These are phyloP conservation scores for Megaustenia siamemsis DNA, from an alignment of 2,888 invertebrate genomes.

Conservation along the genomic window DNA sequence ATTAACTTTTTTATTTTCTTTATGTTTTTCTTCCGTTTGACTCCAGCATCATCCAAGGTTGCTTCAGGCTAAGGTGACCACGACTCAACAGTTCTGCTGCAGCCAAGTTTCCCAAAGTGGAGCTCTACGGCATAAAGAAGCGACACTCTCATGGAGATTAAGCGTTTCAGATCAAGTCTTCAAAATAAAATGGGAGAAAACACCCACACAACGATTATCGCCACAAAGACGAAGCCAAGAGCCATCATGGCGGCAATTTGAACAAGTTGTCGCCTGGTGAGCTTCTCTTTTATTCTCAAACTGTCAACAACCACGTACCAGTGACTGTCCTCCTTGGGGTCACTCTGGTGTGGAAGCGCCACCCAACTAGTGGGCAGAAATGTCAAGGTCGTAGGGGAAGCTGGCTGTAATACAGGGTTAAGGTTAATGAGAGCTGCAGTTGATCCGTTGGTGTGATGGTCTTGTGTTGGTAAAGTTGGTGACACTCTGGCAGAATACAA, in stretches of 20 bases:
- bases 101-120: too few relatives aligned
- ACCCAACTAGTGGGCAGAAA: not conserved
- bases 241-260: slow-evolving; percentile 33
- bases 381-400: not conserved
- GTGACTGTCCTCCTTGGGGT: not conserved
- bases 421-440: not conserved
- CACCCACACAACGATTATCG: slow-evolving; percentile 25
- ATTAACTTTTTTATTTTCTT: too few relatives aligned
- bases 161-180: not conserved
- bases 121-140: too few relatives aligned
- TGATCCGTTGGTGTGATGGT: not conserved
- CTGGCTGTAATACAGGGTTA: not conserved
- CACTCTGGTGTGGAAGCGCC: not conserved
- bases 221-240: slow-evolving; percentile 36
- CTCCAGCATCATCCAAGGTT: too few relatives aligned
- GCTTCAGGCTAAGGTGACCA: too few relatives aligned
- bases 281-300: slow-evolving; percentile 19
- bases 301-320: slow-evolving; percentile 7
- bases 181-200: slow-evolving; percentile 38
- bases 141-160: too few relatives aligned
- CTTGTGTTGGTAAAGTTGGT: not conserved
- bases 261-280: slow-evolving; percentile 11
- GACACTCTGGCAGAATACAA: too few relatives aligned
- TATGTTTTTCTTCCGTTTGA: too few relatives aligned
- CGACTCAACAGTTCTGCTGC: too few relatives aligned